phyloP scores from a whole-genome alignment of 1,140 invertebrate genomes.

The Nebria ingens region DNA sequence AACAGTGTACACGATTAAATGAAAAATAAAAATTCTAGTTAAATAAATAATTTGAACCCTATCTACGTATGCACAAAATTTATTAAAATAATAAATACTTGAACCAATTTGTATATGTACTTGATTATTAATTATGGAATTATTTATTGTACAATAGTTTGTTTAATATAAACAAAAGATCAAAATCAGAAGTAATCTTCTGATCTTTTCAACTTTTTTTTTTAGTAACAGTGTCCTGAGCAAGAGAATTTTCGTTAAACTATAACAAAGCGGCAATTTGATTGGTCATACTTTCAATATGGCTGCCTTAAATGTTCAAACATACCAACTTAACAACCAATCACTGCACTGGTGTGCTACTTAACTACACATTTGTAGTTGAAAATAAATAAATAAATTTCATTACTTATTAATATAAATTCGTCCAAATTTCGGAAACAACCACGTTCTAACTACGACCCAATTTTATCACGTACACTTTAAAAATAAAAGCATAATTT shows the following conservation, averaged over 20 bases:
- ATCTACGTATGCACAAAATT: background rate
- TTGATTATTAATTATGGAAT: slow-evolving; percentile 1
- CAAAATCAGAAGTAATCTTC: background rate
- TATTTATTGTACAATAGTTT: slow-evolving; percentile 4
- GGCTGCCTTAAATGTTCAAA: no score
- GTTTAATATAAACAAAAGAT: slow-evolving; percentile 6
- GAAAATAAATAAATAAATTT: background rate
- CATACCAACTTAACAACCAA: background rate
- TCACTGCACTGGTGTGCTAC: no score
- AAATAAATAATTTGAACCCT: slow-evolving; percentile 2
- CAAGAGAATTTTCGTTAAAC: background rate
- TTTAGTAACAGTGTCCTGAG: slow-evolving; percentile 1
- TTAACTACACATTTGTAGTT: no score
- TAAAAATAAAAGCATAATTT: no score
- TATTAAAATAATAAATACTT: slow-evolving; percentile 5
- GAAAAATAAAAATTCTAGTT: slow-evolving; percentile 3
- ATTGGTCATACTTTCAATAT: no score
- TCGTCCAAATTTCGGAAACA: no score
- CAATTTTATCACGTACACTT: no score
- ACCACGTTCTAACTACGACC: no score
- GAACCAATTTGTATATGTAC: background rate
- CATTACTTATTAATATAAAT: background rate
- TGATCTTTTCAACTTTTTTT: background rate
- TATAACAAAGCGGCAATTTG: background rate
- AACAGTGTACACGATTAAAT: background rate